Percentiles rank a stretch among this genome's conserved stretches.
These are phyloP conservation scores for Noctua fimbriata DNA, from an alignment of 2,888 invertebrate species.

Conservation along the genomic window DNA sequence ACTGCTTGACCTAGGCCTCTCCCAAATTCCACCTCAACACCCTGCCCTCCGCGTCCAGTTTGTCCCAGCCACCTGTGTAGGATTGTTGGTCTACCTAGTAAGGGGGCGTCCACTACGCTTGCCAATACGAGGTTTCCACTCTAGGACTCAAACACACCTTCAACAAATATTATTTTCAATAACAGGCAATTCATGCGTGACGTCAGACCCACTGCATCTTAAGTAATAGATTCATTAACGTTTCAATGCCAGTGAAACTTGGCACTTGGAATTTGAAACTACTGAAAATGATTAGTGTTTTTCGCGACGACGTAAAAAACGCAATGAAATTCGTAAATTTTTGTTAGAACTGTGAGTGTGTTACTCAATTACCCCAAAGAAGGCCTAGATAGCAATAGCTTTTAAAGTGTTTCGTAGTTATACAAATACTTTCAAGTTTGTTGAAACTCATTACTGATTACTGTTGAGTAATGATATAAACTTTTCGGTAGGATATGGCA, in stretches of 20 bases:
- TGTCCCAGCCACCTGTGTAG: not conserved
- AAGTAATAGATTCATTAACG: conserved; percentile 25
- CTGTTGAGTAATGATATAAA: not conserved
- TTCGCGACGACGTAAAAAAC: not conserved
- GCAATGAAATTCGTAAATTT: not conserved
- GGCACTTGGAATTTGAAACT: conserved; percentile 24
- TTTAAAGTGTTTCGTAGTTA: not conserved
- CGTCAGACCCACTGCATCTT: not conserved
- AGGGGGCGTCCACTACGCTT: not conserved
- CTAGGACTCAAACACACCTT: not conserved
- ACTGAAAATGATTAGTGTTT: not conserved
- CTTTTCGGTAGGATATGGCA: not conserved
- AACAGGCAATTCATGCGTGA: conserved; percentile 1
- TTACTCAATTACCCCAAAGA: not conserved
- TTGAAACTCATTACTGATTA: no score
- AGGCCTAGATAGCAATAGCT: not conserved
- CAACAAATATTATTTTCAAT: conserved; percentile 3
- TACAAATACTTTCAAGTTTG: not conserved
- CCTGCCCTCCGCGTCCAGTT: not conserved
- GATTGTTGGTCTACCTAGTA: not conserved
- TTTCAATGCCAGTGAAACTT: conserved; percentile 29
- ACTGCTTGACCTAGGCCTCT: not conserved
- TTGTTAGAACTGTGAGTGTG: not conserved
- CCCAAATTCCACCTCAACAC: not conserved
- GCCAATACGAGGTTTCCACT: not conserved